These are phyloP conservation scores for Leptinotarsa lineolata DNA, from an alignment of 1,140 invertebrate genomes.

Conservation along the genomic window DNA sequence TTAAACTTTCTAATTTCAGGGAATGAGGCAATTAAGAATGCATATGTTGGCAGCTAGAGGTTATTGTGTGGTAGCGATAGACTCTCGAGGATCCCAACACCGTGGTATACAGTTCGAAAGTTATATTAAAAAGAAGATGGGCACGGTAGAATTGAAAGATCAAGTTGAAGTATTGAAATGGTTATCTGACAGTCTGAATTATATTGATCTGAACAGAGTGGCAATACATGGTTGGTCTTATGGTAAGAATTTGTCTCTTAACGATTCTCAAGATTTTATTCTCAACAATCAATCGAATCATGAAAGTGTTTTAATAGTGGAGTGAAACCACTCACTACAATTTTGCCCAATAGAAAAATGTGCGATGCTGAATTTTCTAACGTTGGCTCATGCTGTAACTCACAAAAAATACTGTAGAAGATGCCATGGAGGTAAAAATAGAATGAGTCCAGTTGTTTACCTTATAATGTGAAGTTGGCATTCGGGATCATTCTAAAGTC, in stretches of 20 bases:
- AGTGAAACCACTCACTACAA: not conserved
- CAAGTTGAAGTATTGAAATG: slow-evolving; percentile 93
- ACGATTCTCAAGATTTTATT: no score
- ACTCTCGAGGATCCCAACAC: slow-evolving; percentile 93
- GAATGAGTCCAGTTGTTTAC: no score
- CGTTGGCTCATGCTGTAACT: no score
- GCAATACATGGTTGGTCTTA: slow-evolving; percentile 99
- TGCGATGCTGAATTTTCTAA: no score
- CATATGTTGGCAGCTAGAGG: slow-evolving; percentile 95
- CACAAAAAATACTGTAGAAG: no score
- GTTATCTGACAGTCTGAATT: slow-evolving; percentile 81
- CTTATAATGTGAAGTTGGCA: no score
- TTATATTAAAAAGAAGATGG: slow-evolving; percentile 86
- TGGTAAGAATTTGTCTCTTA: slow-evolving; percentile 61
- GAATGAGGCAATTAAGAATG: slow-evolving; percentile 87
- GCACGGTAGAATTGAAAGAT: slow-evolving; percentile 93
- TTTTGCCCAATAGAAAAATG: not conserved
- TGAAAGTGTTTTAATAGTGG: not conserved
- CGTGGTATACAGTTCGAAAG: slow-evolving; percentile 90
- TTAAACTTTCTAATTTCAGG: slow-evolving; percentile 59
- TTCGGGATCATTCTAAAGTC: no score
- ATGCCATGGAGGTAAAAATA: no score
- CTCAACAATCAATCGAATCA: not conserved
- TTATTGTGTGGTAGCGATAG: slow-evolving; percentile 94
- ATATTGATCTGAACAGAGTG: slow-evolving; percentile 89